Conservation (phyloP, 2,888 invertebrate genomes). For the Spatulosminthurus flaviceps region DNA sequence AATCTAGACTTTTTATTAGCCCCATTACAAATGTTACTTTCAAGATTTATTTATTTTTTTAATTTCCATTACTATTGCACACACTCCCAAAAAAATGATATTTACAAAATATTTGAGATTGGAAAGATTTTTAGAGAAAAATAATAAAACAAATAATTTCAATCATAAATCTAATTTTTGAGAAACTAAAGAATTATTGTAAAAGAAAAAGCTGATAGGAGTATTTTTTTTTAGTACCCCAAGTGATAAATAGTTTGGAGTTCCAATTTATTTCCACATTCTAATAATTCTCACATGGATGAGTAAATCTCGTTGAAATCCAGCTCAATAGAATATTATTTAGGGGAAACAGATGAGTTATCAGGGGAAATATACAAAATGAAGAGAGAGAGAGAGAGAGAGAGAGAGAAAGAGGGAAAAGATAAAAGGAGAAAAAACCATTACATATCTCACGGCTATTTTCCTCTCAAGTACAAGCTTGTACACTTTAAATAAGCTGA, state of each 20-base stretch:
- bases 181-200: no score
- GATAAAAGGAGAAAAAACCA: conserved; percentile 11
- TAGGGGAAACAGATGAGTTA: conserved; percentile 39
- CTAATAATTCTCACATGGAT: conserved; percentile 21
- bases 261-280: not conserved
- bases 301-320: not conserved
- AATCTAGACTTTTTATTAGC: not conserved
- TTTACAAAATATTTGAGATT: no score
- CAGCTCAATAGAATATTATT: conserved; percentile 22
- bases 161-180: no score
- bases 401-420: not conserved
- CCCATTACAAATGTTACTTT: no score
- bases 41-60: no score
- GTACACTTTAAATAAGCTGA: no score
- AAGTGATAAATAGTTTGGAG: not conserved
- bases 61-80: no score
- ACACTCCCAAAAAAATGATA: no score
- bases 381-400: not conserved
- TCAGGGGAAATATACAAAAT: not conserved
- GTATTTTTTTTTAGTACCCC: not conserved
- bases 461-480: no score
- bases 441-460: not conserved
- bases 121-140: no score
- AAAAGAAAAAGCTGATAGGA: no score
- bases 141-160: no score